These are phyloP conservation scores for Petrocephalus zakoni DNA, from an alignment of 2,113 vertebrate species.

Conservation along the genomic window DNA sequence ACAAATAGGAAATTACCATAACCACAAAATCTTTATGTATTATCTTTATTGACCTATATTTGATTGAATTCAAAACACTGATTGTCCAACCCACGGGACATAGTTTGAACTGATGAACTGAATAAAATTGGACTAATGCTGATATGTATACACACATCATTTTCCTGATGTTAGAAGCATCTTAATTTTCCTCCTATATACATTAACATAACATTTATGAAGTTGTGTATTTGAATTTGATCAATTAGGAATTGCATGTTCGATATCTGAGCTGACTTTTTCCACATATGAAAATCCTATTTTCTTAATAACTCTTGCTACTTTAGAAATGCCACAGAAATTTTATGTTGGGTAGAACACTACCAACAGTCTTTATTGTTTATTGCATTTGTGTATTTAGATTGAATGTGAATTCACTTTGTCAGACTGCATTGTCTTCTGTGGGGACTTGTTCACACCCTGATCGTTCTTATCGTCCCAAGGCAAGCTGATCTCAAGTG, in stretches of 20 bases:
- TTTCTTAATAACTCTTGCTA: neutral
- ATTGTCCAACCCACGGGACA: neutral
- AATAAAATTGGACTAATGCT: neutral
- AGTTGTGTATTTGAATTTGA: neutral
- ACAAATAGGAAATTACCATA: neutral
- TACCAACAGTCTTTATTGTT: neutral
- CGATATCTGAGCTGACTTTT: neutral
- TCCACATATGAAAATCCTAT: neutral
- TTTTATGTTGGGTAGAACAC: neutral
- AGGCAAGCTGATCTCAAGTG: neutral
- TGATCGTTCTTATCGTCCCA: neutral
- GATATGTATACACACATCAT: neutral
- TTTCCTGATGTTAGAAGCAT: neutral
- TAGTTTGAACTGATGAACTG: neutral
- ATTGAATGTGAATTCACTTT: neutral
- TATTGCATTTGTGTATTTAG: neutral
- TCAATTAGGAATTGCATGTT: neutral
- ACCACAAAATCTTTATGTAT: neutral
- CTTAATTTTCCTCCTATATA: neutral
- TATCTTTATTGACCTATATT: neutral
- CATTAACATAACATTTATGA: neutral
- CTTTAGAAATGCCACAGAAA: neutral
- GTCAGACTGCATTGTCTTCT: neutral
- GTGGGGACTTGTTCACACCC: neutral
- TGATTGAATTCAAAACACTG: neutral